These are phyloP conservation scores for Sisyra nigra DNA, from an alignment of 2,888 invertebrate species.

Conservation along the genomic window DNA sequence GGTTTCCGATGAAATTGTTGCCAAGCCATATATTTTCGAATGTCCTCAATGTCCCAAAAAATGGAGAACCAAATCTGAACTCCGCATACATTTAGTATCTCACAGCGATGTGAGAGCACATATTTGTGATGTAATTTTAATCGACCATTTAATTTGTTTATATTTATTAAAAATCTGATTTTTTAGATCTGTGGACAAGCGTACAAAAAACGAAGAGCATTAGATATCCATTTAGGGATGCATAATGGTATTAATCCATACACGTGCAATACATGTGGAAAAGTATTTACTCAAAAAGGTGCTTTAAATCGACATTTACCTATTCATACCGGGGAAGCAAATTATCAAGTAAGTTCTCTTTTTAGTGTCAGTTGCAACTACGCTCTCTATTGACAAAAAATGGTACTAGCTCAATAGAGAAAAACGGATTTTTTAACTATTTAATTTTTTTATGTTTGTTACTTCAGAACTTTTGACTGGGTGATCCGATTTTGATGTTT, in stretches of 20 bases:
- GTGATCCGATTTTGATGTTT: too few relatives aligned
- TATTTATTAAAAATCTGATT: not conserved
- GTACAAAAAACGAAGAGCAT: slow-evolving; percentile 31
- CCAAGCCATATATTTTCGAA: slow-evolving; percentile 14
- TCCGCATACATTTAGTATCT: slow-evolving; percentile 18
- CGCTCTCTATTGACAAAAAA: too few relatives aligned
- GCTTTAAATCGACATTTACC: slow-evolving; percentile 32
- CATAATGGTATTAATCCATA: slow-evolving; percentile 32
- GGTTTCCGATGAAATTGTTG: slow-evolving; percentile 9
- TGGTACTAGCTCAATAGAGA: too few relatives aligned
- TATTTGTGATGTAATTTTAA: slow-evolving; percentile 24
- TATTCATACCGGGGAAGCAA: slow-evolving; percentile 33
- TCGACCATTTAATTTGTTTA: not conserved
- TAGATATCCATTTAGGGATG: slow-evolving; percentile 32
- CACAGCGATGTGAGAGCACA: slow-evolving; percentile 20
- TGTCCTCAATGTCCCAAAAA: slow-evolving; percentile 19
- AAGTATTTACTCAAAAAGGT: slow-evolving; percentile 36
- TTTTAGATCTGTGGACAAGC: slow-evolving; percentile 33
- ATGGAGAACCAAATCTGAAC: slow-evolving; percentile 19
- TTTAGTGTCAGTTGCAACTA: too few relatives aligned
- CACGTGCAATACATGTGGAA: slow-evolving; percentile 31
- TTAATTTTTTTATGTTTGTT: too few relatives aligned
- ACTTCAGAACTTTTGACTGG: too few relatives aligned
- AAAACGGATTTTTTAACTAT: too few relatives aligned
- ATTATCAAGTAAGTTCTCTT: slow-evolving; percentile 19